A percentile compares a stretch with the other conserved stretches of the same genome.
These are phyloP conservation scores for Sisyra nigra DNA, from an alignment of 2,888 invertebrate genomes.

Conservation along the genomic window DNA sequence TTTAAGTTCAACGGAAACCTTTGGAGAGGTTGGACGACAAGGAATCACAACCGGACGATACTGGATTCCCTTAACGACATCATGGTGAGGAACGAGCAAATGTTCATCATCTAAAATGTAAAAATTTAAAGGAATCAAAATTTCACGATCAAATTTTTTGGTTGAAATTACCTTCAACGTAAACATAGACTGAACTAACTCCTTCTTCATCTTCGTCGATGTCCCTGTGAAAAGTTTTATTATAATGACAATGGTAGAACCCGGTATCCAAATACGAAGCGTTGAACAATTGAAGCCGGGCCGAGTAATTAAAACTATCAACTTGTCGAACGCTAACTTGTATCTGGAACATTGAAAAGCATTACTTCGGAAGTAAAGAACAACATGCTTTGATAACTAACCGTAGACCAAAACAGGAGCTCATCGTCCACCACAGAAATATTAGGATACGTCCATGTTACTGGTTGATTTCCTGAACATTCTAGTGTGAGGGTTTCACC, in stretches of 20 bases:
- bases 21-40: constrained; percentile 45
- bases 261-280: constrained; percentile 24
- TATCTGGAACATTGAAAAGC: constrained; percentile 12
- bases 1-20: constrained; percentile 30
- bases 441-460: constrained; percentile 24
- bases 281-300: constrained; percentile 15
- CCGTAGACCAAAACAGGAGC: no score
- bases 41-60: constrained; percentile 33
- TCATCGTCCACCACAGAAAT: constrained; percentile 7
- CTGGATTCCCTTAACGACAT: constrained; percentile 23
- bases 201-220: constrained; percentile 20
- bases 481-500: constrained; percentile 24
- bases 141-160: background rate
- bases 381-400: background rate
- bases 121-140: constrained; percentile 7
- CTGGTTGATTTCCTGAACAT: constrained; percentile 28
- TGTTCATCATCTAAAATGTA: constrained; percentile 27
- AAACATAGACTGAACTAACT: constrained; percentile 33
- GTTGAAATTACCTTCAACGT: constrained; percentile 30
- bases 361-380: no score
- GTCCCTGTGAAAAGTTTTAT: no score
- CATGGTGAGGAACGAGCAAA: constrained; percentile 26
- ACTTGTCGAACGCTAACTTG: constrained; percentile 5
- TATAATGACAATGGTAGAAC: constrained; percentile 24
- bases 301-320: background rate